Conservation (phyloP, 2,113 vertebrate species). For the Rana temporaria region DNA sequence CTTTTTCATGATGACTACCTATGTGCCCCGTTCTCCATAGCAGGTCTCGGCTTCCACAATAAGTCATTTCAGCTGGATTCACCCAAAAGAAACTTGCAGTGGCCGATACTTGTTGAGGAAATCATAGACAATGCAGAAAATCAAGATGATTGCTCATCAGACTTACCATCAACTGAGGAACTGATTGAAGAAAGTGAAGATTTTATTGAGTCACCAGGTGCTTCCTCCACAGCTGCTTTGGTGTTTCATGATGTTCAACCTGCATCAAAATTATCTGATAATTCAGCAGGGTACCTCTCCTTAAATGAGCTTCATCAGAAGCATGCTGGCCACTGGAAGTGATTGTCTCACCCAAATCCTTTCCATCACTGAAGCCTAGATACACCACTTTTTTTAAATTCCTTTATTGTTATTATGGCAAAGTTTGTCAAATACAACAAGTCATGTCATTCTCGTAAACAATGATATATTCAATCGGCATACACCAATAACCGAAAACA, state of each 20-base stretch:
- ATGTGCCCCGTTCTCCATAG: background rate
- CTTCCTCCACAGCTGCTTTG: background rate
- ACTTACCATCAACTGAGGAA: background rate
- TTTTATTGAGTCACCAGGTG: background rate
- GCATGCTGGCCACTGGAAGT: constrained; percentile 11
- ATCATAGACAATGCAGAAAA: background rate
- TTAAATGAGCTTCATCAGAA: constrained; percentile 30
- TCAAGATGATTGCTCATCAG: background rate
- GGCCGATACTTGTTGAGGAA: constrained; percentile 10
- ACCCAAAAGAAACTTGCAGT: background rate
- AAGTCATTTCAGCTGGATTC: constrained; percentile 23
- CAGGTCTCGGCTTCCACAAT: constrained; percentile 31
- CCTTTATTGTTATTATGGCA: no score
- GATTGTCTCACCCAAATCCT: background rate
- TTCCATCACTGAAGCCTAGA: no score
- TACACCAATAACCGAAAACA: no score
- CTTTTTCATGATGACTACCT: constrained; percentile 40
- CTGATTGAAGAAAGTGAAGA: background rate
- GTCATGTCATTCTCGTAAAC: no score
- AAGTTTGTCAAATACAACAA: no score
- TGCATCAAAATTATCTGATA: background rate
- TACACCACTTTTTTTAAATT: no score
- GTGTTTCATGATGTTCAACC: background rate
- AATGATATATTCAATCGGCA: no score
- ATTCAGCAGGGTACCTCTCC: constrained; percentile 21